Evolutionary conservation across 2,888 invertebrate species (phyloP), one percentile per base, ranked within the genome.

Genomic region (Eupithecia exiguata): DNA sequence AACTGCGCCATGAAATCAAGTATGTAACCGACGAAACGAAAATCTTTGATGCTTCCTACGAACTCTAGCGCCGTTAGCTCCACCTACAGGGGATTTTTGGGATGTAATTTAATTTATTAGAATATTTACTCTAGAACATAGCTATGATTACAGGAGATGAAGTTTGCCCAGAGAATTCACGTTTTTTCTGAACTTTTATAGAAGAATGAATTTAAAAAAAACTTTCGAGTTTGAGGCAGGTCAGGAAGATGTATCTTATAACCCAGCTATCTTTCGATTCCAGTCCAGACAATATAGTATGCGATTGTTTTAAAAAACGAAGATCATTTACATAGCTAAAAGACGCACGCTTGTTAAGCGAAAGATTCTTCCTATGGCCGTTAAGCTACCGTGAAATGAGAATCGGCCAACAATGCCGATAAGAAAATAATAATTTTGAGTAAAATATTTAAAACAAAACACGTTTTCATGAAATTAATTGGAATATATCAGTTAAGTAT

Each of bases 321-420:
- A 62, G 35, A 62, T 16, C 35, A 18, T 62, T 62, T 9, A 62
- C 9, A 62, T 9, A 62, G 16, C 18, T 35, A 2, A 62, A 62
- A 68, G 72, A 76, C 71, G 83, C 82, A 83, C 83, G 76, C 63
- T 74, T 78, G 76, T 72, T 58, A 38, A 81, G 79, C 81, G 84
- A 77, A 80, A 76, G 77, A 75, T 72, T 79, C 78, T 61, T 79
- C 80, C 80, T 80, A 77, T 78, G 81, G 77, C 78, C 83, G 84
- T 84, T 91, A 91, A 93, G 89, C 87, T 85, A 86, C 89, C 91
- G 89, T 92, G 92, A 92, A 93, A 92, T 92, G 91, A 91, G 88
- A 86, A 84, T 84, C 84, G 83, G 82, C 84, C 82, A 83, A 89
- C 87, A 88, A 88, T 89, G 87, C 88, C 83, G n/a, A 88, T 87